Percentiles rank a stretch among this genome's conserved stretches.
These are phyloP conservation scores for Cyrtonyx montezumae DNA, from an alignment of 2,113 vertebrate species.

Conservation along the genomic window DNA sequence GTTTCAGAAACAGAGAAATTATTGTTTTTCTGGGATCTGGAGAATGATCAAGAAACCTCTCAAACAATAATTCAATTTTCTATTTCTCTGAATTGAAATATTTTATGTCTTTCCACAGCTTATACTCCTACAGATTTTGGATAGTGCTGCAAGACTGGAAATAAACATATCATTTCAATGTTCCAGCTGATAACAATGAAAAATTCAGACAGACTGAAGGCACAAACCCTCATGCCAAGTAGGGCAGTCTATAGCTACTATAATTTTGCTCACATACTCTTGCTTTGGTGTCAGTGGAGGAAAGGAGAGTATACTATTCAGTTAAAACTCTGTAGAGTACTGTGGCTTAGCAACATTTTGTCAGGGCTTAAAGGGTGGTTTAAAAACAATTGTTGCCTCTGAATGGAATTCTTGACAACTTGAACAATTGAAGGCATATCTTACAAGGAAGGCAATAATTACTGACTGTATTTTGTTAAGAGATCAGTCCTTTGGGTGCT, in stretches of 20 bases:
- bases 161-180: background rate
- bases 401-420: background rate
- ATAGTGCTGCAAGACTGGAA: background rate
- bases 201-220: background rate
- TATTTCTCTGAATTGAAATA: conserved; percentile 17
- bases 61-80: conserved; percentile 8
- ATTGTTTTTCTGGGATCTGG: background rate
- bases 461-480: rapidly evolving
- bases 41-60: background rate
- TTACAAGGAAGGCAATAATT: background rate
- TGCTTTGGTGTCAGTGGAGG: background rate
- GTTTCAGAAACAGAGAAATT: background rate
- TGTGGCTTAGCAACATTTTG: background rate
- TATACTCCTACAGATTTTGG: background rate
- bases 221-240: background rate
- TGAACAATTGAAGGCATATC: background rate
- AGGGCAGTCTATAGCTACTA: background rate
- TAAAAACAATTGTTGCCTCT: background rate
- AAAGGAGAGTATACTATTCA: background rate
- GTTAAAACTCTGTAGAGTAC: background rate
- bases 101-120: background rate
- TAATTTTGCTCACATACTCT: background rate
- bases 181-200: background rate
- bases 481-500: background rate
- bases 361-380: background rate